Evolutionary conservation across 2,888 invertebrate genomes (phyloP).

Genomic region (Macrosiphum euphorbiae): DNA sequence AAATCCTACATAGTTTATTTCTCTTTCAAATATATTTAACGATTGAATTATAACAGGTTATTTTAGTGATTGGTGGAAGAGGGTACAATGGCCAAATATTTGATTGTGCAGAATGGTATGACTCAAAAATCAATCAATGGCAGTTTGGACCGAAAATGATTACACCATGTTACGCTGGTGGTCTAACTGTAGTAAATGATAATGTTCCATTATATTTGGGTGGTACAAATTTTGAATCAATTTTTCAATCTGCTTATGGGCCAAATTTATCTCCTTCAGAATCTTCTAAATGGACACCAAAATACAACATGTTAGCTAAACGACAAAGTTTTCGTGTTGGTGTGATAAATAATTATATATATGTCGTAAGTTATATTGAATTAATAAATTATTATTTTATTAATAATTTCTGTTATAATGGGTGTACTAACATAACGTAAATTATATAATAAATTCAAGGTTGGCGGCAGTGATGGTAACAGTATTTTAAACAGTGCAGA

Average conservation of each 20-base stretch:
- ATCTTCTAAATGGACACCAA: slow-evolving; percentile 83
- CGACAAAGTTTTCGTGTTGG: no score
- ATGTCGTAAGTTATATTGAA: slow-evolving; percentile 84
- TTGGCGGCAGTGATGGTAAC: no score
- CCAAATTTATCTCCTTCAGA: slow-evolving; percentile 89
- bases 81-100: slow-evolving; percentile 86
- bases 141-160: slow-evolving; percentile 90
- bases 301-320: slow-evolving; percentile 73
- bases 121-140: slow-evolving; percentile 88
- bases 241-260: slow-evolving; percentile 92
- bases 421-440: no score
- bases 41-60: slow-evolving; percentile 71
- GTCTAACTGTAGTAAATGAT: slow-evolving; percentile 74
- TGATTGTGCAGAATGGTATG: slow-evolving; percentile 90
- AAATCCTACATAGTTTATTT: no score
- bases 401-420: no score
- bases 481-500: no score
- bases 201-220: no score
- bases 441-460: no score
- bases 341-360: slow-evolving; percentile 69
- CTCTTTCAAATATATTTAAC: not conserved
- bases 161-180: slow-evolving; percentile 77
- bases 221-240: slow-evolving; percentile 62
- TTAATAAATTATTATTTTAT: no score
- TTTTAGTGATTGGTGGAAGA: slow-evolving; percentile 94